Conservation (phyloP, 2,888 invertebrate species). For the Lepidocyrtinus sp. region DNA sequence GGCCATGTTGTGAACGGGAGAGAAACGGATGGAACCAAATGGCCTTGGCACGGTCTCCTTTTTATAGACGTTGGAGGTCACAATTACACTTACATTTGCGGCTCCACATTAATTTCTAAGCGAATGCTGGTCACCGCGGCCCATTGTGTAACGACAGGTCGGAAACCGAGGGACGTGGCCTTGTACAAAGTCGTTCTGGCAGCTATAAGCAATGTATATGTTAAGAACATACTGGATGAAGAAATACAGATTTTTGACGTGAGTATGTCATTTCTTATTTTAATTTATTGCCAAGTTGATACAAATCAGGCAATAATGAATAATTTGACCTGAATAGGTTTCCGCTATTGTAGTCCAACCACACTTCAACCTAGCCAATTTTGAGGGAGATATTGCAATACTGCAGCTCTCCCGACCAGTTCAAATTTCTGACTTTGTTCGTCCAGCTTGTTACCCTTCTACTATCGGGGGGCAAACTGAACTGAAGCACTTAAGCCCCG, state of each 20-base stretch:
- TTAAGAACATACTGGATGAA: slow-evolving; percentile 53
- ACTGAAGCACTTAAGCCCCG: slow-evolving; percentile 61
- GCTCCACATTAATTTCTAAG: slow-evolving; percentile 56
- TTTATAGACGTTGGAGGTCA: slow-evolving; percentile 37
- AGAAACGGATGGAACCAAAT: slow-evolving; percentile 37
- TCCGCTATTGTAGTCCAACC: slow-evolving; percentile 44
- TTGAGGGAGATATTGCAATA: slow-evolving; percentile 62
- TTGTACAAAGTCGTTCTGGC: slow-evolving; percentile 50
- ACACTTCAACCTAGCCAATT: slow-evolving; percentile 47
- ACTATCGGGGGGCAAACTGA: slow-evolving; percentile 55
- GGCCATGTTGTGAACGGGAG: slow-evolving; percentile 61
- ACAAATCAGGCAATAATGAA: not conserved
- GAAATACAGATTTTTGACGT: slow-evolving; percentile 57
- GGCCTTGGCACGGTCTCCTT: slow-evolving; percentile 62
- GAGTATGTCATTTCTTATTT: not conserved
- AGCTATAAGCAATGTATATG: slow-evolving; percentile 50
- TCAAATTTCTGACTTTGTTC: slow-evolving; percentile 49
- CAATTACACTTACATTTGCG: slow-evolving; percentile 57
- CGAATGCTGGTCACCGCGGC: slow-evolving; percentile 57
- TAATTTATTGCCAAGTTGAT: not conserved
- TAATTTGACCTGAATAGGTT: slow-evolving; percentile 42
- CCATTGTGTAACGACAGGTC: slow-evolving; percentile 45
- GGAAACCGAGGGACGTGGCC: slow-evolving; percentile 28
- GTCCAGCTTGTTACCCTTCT: slow-evolving; percentile 60
- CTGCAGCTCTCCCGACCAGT: slow-evolving; percentile 35